Conservation (phyloP, 2,888 invertebrate genomes). For the Idaea biselata region DNA sequence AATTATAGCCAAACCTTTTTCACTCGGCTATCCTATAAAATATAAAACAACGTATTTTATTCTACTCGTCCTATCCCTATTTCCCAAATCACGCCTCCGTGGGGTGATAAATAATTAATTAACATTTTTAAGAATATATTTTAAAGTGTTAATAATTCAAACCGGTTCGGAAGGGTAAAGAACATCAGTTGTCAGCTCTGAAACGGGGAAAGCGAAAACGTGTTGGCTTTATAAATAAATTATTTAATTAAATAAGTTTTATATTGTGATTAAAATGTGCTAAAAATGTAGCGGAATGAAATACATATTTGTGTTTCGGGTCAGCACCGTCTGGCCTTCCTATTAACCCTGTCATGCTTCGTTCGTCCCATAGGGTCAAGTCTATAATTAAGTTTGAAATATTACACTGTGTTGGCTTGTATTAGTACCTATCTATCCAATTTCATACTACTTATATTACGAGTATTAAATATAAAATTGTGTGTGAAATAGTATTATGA, state of each 20-base stretch:
- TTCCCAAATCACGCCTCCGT: constrained; percentile 31
- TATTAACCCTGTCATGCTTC: neutral
- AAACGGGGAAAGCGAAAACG: constrained; percentile 51
- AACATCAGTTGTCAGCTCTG: constrained; percentile 65
- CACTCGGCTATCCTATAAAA: neutral
- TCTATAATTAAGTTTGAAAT: neutral
- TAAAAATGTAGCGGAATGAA: neutral
- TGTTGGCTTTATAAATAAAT: constrained; percentile 37
- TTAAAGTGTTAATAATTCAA: constrained; percentile 61
- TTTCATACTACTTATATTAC: no score
- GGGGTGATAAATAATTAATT: constrained; percentile 55
- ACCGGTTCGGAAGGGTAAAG: constrained; percentile 63
- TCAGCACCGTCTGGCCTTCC: neutral
- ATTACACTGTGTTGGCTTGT: neutral
- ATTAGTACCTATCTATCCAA: neutral
- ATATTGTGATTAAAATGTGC: neutral
- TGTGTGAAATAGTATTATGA: no score
- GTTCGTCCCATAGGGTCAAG: neutral
- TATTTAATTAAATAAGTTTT: constrained; percentile 34
- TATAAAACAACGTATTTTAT: neutral
- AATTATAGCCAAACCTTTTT: constrained; percentile 3
- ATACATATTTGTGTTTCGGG: neutral
- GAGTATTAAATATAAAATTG: no score
- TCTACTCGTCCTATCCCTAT: constrained; percentile 2
- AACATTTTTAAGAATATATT: constrained; percentile 70